Conservation (phyloP, 1,140 invertebrate species). For the Leptoteleia sp. region DNA sequence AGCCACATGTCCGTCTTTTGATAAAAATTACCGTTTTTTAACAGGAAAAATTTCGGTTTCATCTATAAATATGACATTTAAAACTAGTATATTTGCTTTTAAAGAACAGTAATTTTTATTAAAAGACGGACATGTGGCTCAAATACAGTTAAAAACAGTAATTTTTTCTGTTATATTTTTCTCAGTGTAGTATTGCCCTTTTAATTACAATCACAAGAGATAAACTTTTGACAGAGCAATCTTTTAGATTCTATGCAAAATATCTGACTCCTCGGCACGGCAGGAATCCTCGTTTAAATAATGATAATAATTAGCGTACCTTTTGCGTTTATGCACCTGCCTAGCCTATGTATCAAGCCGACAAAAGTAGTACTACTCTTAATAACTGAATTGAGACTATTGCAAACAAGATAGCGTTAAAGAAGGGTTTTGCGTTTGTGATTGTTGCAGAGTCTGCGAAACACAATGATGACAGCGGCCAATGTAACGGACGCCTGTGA, state of each 20-base stretch:
- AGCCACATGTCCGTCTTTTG: too few relatives aligned
- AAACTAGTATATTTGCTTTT: too few relatives aligned
- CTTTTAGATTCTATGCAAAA: slow-evolving; percentile 28
- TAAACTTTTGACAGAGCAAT: slow-evolving; percentile 11
- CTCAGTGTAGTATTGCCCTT: too few relatives aligned
- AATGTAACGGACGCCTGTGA: slow-evolving; percentile 90
- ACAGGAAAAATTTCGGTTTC: too few relatives aligned
- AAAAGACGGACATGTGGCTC: too few relatives aligned
- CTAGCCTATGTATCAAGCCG: too few relatives aligned
- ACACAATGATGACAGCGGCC: slow-evolving; percentile 73
- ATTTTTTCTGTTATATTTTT: too few relatives aligned
- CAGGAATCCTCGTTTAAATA: slow-evolving; percentile 18
- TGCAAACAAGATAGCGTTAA: slow-evolving; percentile 48
- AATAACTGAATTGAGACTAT: slow-evolving; percentile 48
- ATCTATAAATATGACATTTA: too few relatives aligned
- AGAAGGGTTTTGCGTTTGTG: slow-evolving; percentile 47
- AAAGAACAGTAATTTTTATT: too few relatives aligned
- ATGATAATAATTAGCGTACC: slow-evolving; percentile 10
- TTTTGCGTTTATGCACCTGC: slow-evolving; percentile 27
- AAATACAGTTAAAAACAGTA: too few relatives aligned
- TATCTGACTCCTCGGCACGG: slow-evolving; percentile 5
- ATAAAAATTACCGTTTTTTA: too few relatives aligned
- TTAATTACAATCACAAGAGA: too few relatives aligned
- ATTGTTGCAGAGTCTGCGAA: slow-evolving; percentile 83
- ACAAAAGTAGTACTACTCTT: slow-evolving; percentile 32